Evolutionary conservation across 2,113 vertebrate genomes (phyloP).

Genomic region (Corvus cornix): DNA sequence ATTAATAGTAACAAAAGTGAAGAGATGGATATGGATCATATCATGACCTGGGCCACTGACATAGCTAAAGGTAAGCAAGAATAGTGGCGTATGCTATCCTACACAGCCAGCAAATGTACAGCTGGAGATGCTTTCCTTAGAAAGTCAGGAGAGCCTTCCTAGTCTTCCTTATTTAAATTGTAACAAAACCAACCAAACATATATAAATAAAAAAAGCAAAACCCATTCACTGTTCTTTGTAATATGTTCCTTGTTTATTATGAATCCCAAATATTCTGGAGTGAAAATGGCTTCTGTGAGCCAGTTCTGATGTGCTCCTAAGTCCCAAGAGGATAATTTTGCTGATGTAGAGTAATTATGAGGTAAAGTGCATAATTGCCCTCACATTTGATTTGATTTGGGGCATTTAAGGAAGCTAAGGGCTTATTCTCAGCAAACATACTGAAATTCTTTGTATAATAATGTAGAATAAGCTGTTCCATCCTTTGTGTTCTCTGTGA

Average conservation of each 20-base stretch:
- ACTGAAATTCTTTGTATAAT: background rate
- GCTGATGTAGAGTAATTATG: background rate
- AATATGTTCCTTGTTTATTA: background rate
- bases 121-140: background rate
- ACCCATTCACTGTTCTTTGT: background rate
- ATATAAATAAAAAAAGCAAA: background rate
- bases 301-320: background rate
- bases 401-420: background rate
- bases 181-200: background rate
- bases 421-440: background rate
- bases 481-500: slow-evolving; percentile 2
- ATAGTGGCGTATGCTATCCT: background rate
- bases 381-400: background rate
- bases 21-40: slow-evolving; percentile 95
- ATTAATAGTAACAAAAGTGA: slow-evolving; percentile 94
- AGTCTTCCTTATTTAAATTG: background rate
- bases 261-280: background rate
- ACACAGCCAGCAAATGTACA: background rate
- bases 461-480: background rate
- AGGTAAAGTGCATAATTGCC: background rate
- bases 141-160: background rate
- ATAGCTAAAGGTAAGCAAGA: slow-evolving; percentile 91
- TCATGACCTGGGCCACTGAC: slow-evolving; percentile 96
- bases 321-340: slow-evolving; percentile 24
- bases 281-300: background rate